Evolutionary conservation across 2,797 vertebrate genomes (phyloP).

Genomic region (Austrolebias charrua): DNA sequence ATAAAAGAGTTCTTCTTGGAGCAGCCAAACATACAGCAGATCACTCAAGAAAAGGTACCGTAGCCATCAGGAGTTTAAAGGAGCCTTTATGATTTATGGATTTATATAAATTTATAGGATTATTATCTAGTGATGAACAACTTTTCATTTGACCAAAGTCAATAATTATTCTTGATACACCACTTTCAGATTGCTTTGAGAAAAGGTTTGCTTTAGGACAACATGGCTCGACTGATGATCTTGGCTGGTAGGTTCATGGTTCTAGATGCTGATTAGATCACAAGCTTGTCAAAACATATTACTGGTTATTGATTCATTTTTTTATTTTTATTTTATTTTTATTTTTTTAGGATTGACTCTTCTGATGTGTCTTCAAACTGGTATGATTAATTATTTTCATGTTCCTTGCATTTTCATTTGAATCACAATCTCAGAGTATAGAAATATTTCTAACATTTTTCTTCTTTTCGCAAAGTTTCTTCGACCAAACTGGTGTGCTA

Average conservation of each 20-base stretch:
- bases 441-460: background rate
- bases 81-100: background rate
- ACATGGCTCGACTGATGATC: background rate
- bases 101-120: no score
- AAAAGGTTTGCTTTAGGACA: background rate
- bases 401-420: background rate
- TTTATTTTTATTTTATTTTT: background rate
- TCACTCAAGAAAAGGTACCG: background rate
- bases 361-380: background rate
- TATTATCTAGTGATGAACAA: background rate
- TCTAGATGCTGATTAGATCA: background rate
- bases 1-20: background rate
- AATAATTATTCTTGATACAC: background rate
- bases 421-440: background rate
- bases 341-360: background rate
- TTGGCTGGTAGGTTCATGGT: background rate
- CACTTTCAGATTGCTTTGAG: background rate
- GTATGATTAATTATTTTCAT: background rate
- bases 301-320: background rate
- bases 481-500: constrained; percentile 82
- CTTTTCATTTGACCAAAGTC: background rate
- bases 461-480: constrained; percentile 58
- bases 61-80: background rate
- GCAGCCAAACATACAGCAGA: background rate
- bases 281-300: background rate